Base-by-base conservation (phyloP, 2,888 invertebrate genomes). In the Apodemia duryi region DNA sequence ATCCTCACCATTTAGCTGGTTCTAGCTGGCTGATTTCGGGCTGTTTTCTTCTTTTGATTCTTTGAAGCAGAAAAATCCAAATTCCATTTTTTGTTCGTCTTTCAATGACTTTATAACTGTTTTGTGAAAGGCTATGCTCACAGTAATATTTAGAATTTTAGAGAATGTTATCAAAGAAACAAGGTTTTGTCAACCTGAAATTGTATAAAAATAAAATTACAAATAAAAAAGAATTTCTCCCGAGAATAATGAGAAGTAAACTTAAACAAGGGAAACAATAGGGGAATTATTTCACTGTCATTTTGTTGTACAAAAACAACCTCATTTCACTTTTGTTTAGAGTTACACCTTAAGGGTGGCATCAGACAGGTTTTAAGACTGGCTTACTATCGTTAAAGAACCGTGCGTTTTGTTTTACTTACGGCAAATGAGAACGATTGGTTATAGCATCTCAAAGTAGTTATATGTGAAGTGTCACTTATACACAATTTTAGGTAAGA, bases 221-320 rank as follows among this genome's bases (percentile, higher is more conserved):
- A 52, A 52, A 52, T 52, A 28, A 52, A 51, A 52, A 52, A 52
- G 10, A 28, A 52, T 10, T 52, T 21, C 10, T 52, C 28, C 28
- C 52, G 52, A 52, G 52, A 52, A 52, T 52, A 52, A 52, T 52
- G 52, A 52, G 52, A 52, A 52, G 52, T 52, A 52, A 52, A 52
- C 52, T 52, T 52, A 28, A 28, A 52, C 52, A 52, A 28, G 52
- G 52, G 52, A 28, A 52, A 52, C 52, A 52, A 52, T 52, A 29
- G 52, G 52, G 51, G 28, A 52, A 29, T 52, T 28, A 52, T 52
- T 52, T 52, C 10, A 11, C 52, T 52, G 52, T 52, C 28, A 52
- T 11, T 28, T 52, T 52, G 9, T 29, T 21, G 21, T 9, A 28
- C 10, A 52, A 52, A 52, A 52, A 52, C 28, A 52, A 52, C 52